Evolutionary conservation across 2,113 vertebrate genomes (phyloP).

Genomic region (Phycodurus eques): DNA sequence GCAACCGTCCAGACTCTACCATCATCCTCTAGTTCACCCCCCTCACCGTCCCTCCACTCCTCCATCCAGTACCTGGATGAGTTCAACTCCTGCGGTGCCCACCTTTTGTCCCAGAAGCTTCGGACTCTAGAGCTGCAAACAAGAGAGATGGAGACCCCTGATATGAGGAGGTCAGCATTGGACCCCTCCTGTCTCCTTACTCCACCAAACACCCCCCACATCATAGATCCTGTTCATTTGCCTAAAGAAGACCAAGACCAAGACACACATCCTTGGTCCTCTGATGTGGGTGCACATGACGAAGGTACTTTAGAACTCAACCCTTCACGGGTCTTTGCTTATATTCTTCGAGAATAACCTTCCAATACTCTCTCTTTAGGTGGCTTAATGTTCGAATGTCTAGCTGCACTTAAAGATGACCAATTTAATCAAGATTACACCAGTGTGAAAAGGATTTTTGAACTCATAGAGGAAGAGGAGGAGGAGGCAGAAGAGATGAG

Average conservation of each 20-base stretch:
- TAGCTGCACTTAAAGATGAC: constrained; percentile 51
- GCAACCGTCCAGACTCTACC: neutral
- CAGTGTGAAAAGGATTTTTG: constrained; percentile 18
- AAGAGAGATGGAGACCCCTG: constrained; percentile 18
- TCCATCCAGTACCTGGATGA: constrained; percentile 22
- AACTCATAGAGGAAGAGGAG: constrained; percentile 52
- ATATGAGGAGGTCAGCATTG: constrained; percentile 28
- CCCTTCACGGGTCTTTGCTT: neutral
- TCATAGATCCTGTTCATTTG: constrained; percentile 28
- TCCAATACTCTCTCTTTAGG: constrained; percentile 17
- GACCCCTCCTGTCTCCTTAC: constrained; percentile 69
- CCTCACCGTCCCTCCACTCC: constrained; percentile 23
- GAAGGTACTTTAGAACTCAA: constrained; percentile 42
- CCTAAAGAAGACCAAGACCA: constrained; percentile 16
- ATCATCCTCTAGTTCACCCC: constrained; percentile 15
- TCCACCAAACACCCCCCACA: constrained; percentile 66
- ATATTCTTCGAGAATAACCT: neutral
- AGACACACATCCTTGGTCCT: constrained; percentile 16
- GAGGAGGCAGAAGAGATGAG: constrained; percentile 23
- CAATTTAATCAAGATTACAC: constrained; percentile 17
- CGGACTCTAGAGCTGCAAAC: constrained; percentile 60
- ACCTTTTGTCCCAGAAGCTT: constrained; percentile 65
- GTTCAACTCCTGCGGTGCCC: constrained; percentile 41
- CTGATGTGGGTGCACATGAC: constrained; percentile 15
- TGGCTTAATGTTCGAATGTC: constrained; percentile 53